Base-by-base conservation (phyloP, 2,113 vertebrate genomes). In the Syngnathus scovelli region DNA sequence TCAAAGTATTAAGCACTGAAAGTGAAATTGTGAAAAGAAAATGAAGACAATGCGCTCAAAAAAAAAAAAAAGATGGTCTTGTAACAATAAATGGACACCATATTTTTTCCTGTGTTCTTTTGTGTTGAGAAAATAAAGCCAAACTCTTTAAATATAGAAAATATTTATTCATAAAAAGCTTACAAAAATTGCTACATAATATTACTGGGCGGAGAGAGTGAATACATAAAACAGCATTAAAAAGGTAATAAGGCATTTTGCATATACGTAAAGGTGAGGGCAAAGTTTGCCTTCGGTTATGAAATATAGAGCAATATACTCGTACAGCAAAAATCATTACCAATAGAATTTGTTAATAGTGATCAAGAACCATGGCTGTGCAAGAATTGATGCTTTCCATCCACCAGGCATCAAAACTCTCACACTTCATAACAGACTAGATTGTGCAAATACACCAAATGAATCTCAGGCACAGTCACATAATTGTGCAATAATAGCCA, bases 81-180 rank as follows among this genome's bases (percentile, higher is more conserved):
- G 44, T 75, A 43, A 79, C 70, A 85, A 83, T 88, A 89, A 88
- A 87, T 56, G 39, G n/a, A 75, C 52, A 52, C 51, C 70, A 66
- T 67, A 33, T 77, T 74, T 23, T 78, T 51, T 16, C 48, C 51
- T 5, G n/a, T 64, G 41, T 65, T 19, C 5, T 19, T 27, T 46
- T 61, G 39, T 44, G 0, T 64, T 36, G 15, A 41, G 13, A 48
- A 49, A 65, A 64, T 70, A 52, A 10, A 68, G 6, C 8, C 0
- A 61, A 59, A 68, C 18, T 46, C 66, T 21, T 67, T 85, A 90
- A 89, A 91, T 91, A 92, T 85, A 80, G 86, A 92, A 91, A 91
- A 91, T 91, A 92, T 92, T 92, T 92, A 92, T 92, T 91, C 73
- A 84, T 88, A 83, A 86, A 87, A 90, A 89, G 74, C 79, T 88